Evolutionary conservation across 35 echinoderm and acorn worm genomes (phyloP).

Genomic region (Eucidaris tribuloides): DNA sequence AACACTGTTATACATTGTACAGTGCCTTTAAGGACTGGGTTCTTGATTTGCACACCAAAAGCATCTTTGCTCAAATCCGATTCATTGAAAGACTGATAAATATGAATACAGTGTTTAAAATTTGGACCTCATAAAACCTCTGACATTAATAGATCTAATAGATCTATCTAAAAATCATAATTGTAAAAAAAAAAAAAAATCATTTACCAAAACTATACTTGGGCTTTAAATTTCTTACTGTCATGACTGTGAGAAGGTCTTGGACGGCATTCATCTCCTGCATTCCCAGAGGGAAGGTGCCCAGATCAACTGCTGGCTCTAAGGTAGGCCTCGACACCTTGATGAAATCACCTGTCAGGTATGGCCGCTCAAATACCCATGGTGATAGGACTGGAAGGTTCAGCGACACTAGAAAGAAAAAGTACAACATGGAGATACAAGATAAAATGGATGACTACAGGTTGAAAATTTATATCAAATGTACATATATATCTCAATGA

Average conservation of each 20-base stretch:
- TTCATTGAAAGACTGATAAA: neutral
- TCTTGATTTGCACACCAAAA: too few species aligned
- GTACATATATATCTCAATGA: too few species aligned
- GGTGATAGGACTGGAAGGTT: conserved; percentile 66
- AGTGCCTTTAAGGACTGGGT: too few species aligned
- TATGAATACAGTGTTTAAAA: too few species aligned
- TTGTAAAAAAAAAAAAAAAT: neutral
- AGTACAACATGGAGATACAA: too few species aligned
- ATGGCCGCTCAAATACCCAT: conserved; percentile 84
- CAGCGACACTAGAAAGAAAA: conserved; percentile 66
- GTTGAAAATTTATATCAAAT: too few species aligned
- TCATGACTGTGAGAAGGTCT: conserved; percentile 84
- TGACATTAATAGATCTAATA: neutral
- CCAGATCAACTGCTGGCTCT: conserved; percentile 62
- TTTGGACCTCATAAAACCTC: neutral
- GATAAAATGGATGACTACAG: too few species aligned
- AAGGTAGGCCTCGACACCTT: conserved; percentile 24
- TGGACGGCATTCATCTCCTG: conserved; percentile 88
- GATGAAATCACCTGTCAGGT: conserved; percentile 78
- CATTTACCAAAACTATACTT: neutral
- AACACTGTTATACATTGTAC: too few species aligned
- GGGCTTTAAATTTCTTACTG: conserved; percentile 55
- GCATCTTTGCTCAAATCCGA: neutral
- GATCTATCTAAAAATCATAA: neutral
- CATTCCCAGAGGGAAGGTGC: conserved; percentile 69